Evolutionary conservation across 2,888 invertebrate species (phyloP).

Genomic region (Thalpophila matura): DNA sequence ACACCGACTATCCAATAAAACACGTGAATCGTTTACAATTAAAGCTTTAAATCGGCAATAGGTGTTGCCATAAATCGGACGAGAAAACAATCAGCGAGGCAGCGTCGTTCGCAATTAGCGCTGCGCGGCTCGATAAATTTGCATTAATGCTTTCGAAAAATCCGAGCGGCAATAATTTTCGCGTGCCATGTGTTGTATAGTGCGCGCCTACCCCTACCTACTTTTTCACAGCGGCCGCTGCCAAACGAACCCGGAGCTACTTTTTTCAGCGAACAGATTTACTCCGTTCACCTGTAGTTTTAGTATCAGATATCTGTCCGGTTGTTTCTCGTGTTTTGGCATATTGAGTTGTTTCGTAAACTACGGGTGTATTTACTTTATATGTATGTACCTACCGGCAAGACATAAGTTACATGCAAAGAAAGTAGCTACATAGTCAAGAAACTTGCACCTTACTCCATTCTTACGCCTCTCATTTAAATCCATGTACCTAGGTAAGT

Average conservation of each 20-base stretch:
- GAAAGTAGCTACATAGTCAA: background rate
- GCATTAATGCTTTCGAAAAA: constrained; percentile 91
- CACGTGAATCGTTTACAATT: constrained; percentile 91
- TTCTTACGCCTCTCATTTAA: too few relatives aligned
- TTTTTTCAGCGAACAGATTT: constrained; percentile 59
- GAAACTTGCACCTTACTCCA: too few relatives aligned
- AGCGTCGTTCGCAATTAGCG: constrained; percentile 90
- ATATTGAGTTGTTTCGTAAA: constrained; percentile 41
- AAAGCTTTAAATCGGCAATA: constrained; percentile 91
- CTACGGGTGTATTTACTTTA: constrained; percentile 16
- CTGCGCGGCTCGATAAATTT: constrained; percentile 90
- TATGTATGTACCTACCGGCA: background rate
- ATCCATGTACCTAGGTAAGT: too few relatives aligned
- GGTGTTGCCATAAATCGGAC: constrained; percentile 90
- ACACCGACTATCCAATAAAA: constrained; percentile 90
- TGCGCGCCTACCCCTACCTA: constrained; percentile 62
- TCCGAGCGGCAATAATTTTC: constrained; percentile 89
- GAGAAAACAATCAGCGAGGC: constrained; percentile 90
- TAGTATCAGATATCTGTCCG: constrained; percentile 55
- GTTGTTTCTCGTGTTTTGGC: constrained; percentile 52
- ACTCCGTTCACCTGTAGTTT: constrained; percentile 58
- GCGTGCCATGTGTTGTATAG: constrained; percentile 83
- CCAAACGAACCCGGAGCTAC: constrained; percentile 57
- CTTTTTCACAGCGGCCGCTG: constrained; percentile 63
- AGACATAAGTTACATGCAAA: background rate